Evolutionary conservation across 2,113 vertebrate genomes (phyloP), one percentile per base, ranked within the genome.

Genomic region (Sula dactylatra): DNA sequence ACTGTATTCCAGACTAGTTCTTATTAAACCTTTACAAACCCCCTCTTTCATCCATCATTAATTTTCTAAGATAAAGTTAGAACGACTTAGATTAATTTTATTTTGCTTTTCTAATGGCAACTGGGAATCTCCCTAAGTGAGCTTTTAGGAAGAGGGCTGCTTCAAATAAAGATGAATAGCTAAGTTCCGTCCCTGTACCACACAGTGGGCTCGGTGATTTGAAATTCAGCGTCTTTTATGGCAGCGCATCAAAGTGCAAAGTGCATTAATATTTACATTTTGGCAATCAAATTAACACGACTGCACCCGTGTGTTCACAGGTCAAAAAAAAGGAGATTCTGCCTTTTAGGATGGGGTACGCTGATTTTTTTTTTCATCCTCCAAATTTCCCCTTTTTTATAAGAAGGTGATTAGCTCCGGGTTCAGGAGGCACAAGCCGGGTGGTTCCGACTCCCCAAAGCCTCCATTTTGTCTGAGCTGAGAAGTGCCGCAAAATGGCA

Each of bases 391-490:
- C 25, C 58, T 72, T 76, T 76, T 27, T 17, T n/a, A 27, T 26
- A 54, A 62, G n/a, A 62, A 45, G 66, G 49, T 10, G 16, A 56
- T 73, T 55, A 29, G 15, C 16, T 38, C n/a, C 6, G 15, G 45
- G 90, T 88, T 80, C 44, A 73, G 74, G 44, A 79, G 69, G 42
- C 58, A 20, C 7, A 17, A 26, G 42, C 89, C 70, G 24, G 22
- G 36, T 4, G 44, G 74, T 26, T 56, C 65, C 12, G n/a, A 81
- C 61, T 73, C 55, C 73, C 56, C 91, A 64, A 85, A 84, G 86
- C 88, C 86, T 96, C 95, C 95, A 97, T 96, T 97, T 97, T 97
- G 97, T 97, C 58, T 94, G 70, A 91, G 94, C 93, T 21, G 81
- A 52, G 83, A 44, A 72, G 52, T 9, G 27, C 78, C 94, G 89